Conservation (phyloP, 2,797 vertebrate species). For the Melopsittacus undulatus region DNA sequence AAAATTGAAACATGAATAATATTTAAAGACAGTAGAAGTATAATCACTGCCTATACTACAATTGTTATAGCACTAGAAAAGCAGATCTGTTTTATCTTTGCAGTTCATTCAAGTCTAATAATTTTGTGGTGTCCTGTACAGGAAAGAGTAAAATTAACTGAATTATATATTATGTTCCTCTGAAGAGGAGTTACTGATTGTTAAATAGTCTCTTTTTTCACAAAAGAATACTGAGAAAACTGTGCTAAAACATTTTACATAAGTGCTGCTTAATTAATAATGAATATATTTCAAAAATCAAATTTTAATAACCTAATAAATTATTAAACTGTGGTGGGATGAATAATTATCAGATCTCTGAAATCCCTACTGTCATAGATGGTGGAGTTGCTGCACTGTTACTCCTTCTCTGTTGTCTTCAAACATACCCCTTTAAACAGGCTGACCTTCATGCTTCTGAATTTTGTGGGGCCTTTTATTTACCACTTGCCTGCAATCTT, state of each 20-base stretch:
- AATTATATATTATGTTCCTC: neutral
- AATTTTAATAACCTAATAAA: conserved; percentile 54
- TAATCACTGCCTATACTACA: neutral
- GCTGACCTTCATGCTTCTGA: neutral
- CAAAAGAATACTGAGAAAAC: neutral
- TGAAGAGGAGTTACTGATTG: conserved; percentile 12
- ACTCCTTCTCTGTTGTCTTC: neutral
- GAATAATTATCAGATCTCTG: neutral
- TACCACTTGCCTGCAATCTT: neutral
- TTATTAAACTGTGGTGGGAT: conserved; percentile 1
- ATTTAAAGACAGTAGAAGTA: neutral
- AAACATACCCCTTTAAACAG: neutral
- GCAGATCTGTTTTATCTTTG: neutral
- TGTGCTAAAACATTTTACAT: neutral
- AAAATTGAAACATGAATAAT: neutral
- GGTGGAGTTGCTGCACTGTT: neutral
- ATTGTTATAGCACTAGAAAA: neutral
- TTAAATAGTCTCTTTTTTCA: neutral
- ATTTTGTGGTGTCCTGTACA: neutral
- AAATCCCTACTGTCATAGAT: neutral
- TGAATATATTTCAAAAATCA: conserved; percentile 39
- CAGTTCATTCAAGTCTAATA: neutral
- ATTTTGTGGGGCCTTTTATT: neutral
- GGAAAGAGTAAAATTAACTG: neutral
- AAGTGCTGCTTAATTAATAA: conserved; percentile 50